Evolutionary conservation across 2,888 invertebrate species (phyloP).

Genomic region (Drosophila cyrtoloma): DNA sequence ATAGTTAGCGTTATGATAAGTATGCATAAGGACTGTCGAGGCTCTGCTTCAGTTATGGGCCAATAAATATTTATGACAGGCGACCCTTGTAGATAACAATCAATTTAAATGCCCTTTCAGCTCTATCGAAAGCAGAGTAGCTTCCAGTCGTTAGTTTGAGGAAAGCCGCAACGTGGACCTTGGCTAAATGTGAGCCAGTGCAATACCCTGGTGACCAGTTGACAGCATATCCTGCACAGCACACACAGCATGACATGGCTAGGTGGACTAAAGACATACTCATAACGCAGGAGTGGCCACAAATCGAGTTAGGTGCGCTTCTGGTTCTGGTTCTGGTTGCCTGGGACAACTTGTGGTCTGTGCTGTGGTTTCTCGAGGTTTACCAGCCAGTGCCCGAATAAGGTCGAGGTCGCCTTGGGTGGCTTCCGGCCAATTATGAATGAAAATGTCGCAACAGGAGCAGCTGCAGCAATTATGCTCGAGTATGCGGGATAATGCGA

Average conservation of each 20-base stretch:
- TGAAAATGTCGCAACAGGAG: slow-evolving; percentile 59
- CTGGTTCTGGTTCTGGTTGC: slow-evolving; percentile 7
- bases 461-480: slow-evolving; percentile 27
- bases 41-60: not conserved
- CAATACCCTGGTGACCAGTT: slow-evolving; percentile 22
- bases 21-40: not conserved
- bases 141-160: not conserved
- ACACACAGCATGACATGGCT: slow-evolving; percentile 5
- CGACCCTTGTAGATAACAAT: not conserved
- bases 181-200: slow-evolving; percentile 18
- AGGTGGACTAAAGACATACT: not conserved
- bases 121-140: not conserved
- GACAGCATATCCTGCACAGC: slow-evolving; percentile 11
- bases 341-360: not conserved
- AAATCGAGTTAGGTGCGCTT: slow-evolving; percentile 28
- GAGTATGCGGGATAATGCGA: slow-evolving; percentile 7
- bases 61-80: no score
- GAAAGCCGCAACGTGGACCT: slow-evolving; percentile 1
- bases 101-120: not conserved
- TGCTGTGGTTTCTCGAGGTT: slow-evolving; percentile 56
- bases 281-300: not conserved
- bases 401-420: slow-evolving; percentile 61
- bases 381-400: slow-evolving; percentile 32
- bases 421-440: slow-evolving; percentile 74
- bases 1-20: not conserved